These are phyloP conservation scores for Cephus runcator DNA, from an alignment of 2,888 invertebrate species.

Conservation along the genomic window DNA sequence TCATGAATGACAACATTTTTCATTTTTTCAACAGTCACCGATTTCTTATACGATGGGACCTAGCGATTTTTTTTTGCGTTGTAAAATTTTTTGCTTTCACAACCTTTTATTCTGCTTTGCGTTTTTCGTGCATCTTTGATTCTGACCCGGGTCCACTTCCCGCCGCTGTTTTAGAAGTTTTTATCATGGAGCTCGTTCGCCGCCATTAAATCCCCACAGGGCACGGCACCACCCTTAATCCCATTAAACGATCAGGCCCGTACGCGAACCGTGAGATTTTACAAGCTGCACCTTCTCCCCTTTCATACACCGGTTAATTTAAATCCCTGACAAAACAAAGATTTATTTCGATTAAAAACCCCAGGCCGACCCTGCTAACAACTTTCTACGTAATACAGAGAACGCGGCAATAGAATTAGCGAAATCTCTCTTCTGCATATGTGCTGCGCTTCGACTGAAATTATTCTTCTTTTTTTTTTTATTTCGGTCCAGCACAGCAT, in stretches of 20 bases:
- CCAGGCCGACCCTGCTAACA: not conserved
- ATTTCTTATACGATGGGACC: not conserved
- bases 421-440: not conserved
- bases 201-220: not conserved
- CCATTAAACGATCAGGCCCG: not conserved
- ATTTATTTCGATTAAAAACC: not conserved
- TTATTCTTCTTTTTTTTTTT: not conserved
- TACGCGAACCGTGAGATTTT: not conserved
- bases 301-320: not conserved
- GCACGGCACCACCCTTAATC: not conserved
- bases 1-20: not conserved
- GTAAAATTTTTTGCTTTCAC: not conserved
- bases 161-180: not conserved
- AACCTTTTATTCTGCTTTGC: not conserved
- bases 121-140: not conserved
- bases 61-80: not conserved
- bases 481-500: not conserved
- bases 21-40: not conserved
- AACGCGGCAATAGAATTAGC: not conserved
- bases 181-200: not conserved
- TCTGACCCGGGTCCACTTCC: not conserved
- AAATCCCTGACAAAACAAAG: not conserved
- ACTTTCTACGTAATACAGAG: not conserved
- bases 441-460: not conserved
- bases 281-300: not conserved